Base-by-base conservation (phyloP, 2,888 invertebrate genomes). In the Stenodera caucasica region DNA sequence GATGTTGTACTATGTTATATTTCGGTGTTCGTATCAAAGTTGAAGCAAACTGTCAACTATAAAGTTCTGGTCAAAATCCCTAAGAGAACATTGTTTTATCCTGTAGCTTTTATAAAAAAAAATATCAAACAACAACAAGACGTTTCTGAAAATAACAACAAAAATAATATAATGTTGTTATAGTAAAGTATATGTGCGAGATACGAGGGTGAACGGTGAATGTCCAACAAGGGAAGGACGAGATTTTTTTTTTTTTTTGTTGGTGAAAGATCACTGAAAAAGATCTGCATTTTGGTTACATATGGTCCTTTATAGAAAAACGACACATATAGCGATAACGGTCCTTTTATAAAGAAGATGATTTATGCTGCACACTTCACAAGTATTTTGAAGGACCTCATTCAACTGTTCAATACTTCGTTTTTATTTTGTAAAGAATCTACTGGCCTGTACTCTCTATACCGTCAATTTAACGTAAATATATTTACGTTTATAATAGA, bases 231-330 rank as follows among this genome's bases (percentile, higher is more conserved):
- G 21, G 0, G n/a, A 45, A 23, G 11, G 12, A 21, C 11, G 9
- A 6, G 21, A 45, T 12, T 21, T 23, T 45, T 23, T 40, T 15
- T 14, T 14, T 8, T 40, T 3, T 5, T n/a, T 15, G 8, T 30
- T 30, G 7, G 30, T 9, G 8, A 30, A 29, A 49, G 49, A 45
- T 57, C 33, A 29, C 40, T 55, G 57, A 60, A 54, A 59, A 55
- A 57, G 57, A 63, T 63, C 21, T 21, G 60, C 58, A 63, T 60
- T 57, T 63, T 57, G 40, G 63, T 58, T 60, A 63, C 55, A 63
- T 57, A 60, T 58, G 60, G 51, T 52, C 57, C 63, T 57, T 60
- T 63, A 63, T 63, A 60, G 60, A 55, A 54, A 63, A 57, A 53
- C 54, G 53, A 59, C 59, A 56, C 50, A 53, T 55, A 60, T 57